Conservation (phyloP, 2,113 vertebrate genomes). For the Hiodon alosoides region DNA sequence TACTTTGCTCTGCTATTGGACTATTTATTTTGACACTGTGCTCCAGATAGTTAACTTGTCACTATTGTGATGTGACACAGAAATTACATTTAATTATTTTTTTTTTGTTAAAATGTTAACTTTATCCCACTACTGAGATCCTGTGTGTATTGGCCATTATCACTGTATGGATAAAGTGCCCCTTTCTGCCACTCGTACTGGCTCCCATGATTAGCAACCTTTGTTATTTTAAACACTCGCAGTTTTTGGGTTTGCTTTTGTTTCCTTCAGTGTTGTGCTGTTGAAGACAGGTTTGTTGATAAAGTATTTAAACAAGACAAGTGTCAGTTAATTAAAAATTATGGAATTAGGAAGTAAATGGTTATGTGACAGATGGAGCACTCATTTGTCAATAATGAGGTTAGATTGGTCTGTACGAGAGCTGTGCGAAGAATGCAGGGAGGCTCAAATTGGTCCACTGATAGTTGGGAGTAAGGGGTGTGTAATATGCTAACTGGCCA, state of each 20-base stretch:
- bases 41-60: not conserved
- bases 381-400: not conserved
- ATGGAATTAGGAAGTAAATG: not conserved
- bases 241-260: not conserved
- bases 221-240: not conserved
- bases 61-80: not conserved
- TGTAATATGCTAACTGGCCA: not conserved
- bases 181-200: not conserved
- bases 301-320: not conserved
- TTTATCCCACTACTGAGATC: not conserved
- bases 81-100: not conserved
- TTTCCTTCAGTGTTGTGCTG: constrained; percentile 3
- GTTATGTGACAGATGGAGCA: not conserved
- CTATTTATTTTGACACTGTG: not conserved
- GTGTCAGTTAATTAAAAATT: too few species aligned
- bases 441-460: not conserved
- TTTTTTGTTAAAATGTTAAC: not conserved
- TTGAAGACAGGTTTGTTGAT: not conserved
- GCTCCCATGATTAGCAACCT: not conserved
- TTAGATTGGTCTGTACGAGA: not conserved
- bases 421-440: not conserved
- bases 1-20: not conserved
- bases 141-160: not conserved
- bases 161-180: not conserved
- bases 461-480: not conserved